Base-by-base conservation (phyloP, 2,113 vertebrate genomes). In the Anarrhichthys ocellatus region DNA sequence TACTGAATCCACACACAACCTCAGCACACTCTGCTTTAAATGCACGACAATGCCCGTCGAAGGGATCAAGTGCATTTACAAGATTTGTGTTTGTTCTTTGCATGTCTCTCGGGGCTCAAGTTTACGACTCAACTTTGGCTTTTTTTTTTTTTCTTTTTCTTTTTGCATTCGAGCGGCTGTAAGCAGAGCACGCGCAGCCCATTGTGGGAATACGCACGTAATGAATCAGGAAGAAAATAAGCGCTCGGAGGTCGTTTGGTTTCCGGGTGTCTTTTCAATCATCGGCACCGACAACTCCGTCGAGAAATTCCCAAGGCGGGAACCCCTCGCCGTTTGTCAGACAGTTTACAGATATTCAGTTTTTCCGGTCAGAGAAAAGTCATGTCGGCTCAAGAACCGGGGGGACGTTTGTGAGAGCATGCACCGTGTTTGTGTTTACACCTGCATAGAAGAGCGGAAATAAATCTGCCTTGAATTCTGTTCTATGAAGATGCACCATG, bases 191-290 rank as follows among this genome's bases (percentile, higher is more conserved):
- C 73, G 70, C 61, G 64, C 4, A 1, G 40, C 48, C 67, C 66
- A 61, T 73, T 59, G 72, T 72, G 80, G 85, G 87, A 81, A 77
- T 77, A 81, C 3, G 9, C 0, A 0, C 62, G 65, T 89, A 87
- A 88, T 88, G 85, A 89, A 87, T 90, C 81, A 74, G 74, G 83
- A 82, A 72, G 77, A 83, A 88, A 85, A 79, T 78, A 61, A 46
- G 58, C 61, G 46, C 65, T 80, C 38, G 4, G 70, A 87, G 86
- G 82, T 84, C 76, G 52, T 81, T 76, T 68, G 80, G 75, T 14
- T 66, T 83, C 82, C 84, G 48, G 83, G 84, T 83, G 85, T 88
- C 81, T 89, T 88, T 88, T 92, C 89, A 88, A 80, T 91, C 88
- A 86, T 76, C 76, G 13, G 42, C 50, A 13, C 38, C 2, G 74